Evolutionary conservation across 1,140 invertebrate species (phyloP), one percentile per base, ranked within the genome.

Genomic region (Platyscapa corneri): DNA sequence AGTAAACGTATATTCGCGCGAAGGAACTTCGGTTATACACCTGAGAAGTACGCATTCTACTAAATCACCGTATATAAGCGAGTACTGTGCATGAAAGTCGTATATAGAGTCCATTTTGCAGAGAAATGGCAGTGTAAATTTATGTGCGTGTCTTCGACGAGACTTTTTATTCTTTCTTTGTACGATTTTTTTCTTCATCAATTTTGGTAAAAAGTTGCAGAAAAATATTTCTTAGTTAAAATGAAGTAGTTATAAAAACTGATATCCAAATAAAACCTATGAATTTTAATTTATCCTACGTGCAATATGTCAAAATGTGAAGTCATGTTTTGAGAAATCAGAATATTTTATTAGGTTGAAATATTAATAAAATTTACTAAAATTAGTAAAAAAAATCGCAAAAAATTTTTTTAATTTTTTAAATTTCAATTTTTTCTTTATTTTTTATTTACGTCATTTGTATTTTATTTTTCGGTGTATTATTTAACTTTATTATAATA

Each of bases 31-130:
- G 39, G 53, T 72, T 84, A 39, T 49, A 84, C 75, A 84, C 83
- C 83, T 84, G 75, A 83, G 82, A 37, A 83, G 82, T 67, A 16
- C 27, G 37, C 60, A 37, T 83, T 34, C 10, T 53, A 77, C 56
- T 83, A 83, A 83, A 83, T 83, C 82, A 83, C 60, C 23, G 60
- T 67, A n/a, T 65, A 78, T 65, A 83, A 76, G 0, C 60, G 74
- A 77, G 60, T 56, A 83, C 20, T 30, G 18, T 37, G 30, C 67
- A 77, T 77, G 65, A 77, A 83, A 83, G 74, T 83, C 74, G 30
- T 67, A 76, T 76, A 67, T 37, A 49, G 49, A 75, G 81, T 82
- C 49, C 8, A 82, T 74, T 82, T 82, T 60, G 67, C 34, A 6
- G 81, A n/a, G 37, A 75, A 74, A 75, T 56, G 14, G 42, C 32